Base-by-base conservation (phyloP, 2,113 vertebrate genomes). In the Tachycineta bicolor region DNA sequence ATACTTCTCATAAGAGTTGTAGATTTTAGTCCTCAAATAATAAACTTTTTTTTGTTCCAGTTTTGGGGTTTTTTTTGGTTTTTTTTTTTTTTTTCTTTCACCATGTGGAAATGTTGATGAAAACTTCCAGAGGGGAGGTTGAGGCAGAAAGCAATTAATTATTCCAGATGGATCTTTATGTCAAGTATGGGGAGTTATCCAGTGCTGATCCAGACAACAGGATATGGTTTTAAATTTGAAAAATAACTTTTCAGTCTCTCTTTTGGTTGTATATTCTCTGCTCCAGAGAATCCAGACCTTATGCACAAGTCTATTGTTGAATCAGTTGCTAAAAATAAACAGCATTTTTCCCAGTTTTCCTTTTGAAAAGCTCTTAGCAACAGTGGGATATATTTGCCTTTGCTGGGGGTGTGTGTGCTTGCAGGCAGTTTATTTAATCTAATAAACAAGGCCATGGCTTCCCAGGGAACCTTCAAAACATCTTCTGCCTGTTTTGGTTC, bases 311-410 rank as follows among this genome's bases (percentile, higher is more conserved):
- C 74, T 89, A 65, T 95, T 97, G 92, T 88, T 94, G 85, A 94
- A 98, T 95, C 81, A 19, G 71, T 88, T 97, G 96, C 96, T 98
- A 97, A 97, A 98, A 97, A 97, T 96, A 98, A 93, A 79, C 62
- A 73, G 4, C n/a, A 14, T 75, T 96, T 86, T 81, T 34, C 62
- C 74, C 71, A 83, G 59, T 94, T 95, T 90, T 93, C 55, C 79
- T 94, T 92, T 85, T 81, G 69, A n/a, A 47, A 94, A 96, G 65
- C 93, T 87, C 96, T 97, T 97, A 93, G 97, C 96, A 97, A 93
- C 97, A 59, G 92, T 58, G 78, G 93, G 78, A 73, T 94, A 67
- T 80, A 67, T 89, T 89, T 96, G 91, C 82, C 93, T 94, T 86
- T 56, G 76, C 76, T 87, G 84, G 79, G 84, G 56, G 37, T 70